These are phyloP conservation scores for Magallana nippona DNA, from an alignment of 2,888 invertebrate species.

Conservation along the genomic window DNA sequence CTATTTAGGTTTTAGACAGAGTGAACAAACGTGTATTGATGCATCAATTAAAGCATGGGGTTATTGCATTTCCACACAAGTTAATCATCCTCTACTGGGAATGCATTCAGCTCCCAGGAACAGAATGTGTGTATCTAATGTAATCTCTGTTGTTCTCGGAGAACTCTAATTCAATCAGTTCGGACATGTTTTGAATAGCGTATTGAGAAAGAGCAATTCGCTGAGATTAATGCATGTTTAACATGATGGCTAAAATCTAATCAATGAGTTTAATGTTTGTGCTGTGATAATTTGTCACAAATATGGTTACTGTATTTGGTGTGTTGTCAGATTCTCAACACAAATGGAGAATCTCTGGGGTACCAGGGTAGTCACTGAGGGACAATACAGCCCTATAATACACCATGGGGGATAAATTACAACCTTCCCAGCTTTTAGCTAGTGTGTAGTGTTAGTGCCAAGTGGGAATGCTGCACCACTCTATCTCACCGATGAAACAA, in stretches of 20 bases:
- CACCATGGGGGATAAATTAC: not conserved
- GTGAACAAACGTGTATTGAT: slow-evolving; percentile 14
- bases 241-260: slow-evolving; percentile 26
- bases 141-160: slow-evolving; percentile 18
- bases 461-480: not conserved
- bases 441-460: not conserved
- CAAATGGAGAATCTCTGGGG: slow-evolving; percentile 11
- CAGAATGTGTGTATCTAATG: slow-evolving; percentile 31
- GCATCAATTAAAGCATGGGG: slow-evolving; percentile 27
- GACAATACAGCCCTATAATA: not conserved
- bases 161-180: slow-evolving; percentile 28
- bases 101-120: slow-evolving; percentile 2
- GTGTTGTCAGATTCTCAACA: not conserved
- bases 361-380: not conserved
- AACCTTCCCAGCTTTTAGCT: not conserved
- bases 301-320: slow-evolving; percentile 27
- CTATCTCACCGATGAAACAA: not conserved
- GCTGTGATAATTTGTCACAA: slow-evolving; percentile 26
- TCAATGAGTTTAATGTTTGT: slow-evolving; percentile 32
- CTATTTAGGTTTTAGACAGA: not conserved
- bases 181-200: slow-evolving; percentile 31
- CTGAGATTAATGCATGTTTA: slow-evolving; percentile 31
- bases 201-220: slow-evolving; percentile 33
- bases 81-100: slow-evolving; percentile 4
- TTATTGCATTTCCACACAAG: not conserved